Evolutionary conservation across 2,888 invertebrate species (phyloP).

Genomic region (Cacoxenus indagator): DNA sequence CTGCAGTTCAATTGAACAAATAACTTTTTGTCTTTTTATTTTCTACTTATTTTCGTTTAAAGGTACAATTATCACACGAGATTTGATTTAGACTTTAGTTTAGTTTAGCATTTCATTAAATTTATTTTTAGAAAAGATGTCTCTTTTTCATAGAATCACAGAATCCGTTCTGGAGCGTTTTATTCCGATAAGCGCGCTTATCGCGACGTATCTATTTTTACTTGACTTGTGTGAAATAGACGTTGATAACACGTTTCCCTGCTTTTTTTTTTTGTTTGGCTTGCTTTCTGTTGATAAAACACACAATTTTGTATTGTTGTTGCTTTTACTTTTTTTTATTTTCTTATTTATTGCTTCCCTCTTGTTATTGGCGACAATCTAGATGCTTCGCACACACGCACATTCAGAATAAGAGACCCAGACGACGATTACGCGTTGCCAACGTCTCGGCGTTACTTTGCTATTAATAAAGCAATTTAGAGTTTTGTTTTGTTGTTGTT

Average conservation of each 20-base stretch:
- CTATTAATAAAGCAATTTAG: conserved; percentile 23
- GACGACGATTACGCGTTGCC: not conserved
- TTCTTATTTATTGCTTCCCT: not conserved
- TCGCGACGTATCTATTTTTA: not conserved
- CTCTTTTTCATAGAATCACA: not conserved
- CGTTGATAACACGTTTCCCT: not conserved
- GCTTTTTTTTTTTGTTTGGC: conserved; percentile 20
- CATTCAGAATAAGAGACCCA: not conserved
- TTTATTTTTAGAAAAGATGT: not conserved
- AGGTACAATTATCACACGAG: conserved; percentile 35
- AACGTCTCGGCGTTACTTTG: not conserved
- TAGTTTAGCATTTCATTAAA: not conserved
- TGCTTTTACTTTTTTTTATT: not conserved
- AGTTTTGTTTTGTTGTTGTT: not conserved
- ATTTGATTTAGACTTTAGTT: conserved; percentile 18
- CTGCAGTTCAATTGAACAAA: conserved; percentile 41
- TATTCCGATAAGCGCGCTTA: not conserved
- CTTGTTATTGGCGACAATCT: not conserved
- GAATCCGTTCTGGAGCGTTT: not conserved
- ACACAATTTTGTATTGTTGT: conserved; percentile 4
- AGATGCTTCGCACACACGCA: conserved; percentile 15
- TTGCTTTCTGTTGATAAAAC: conserved; percentile 36
- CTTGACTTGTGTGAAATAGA: not conserved
- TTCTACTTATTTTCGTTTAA: conserved; percentile 12
- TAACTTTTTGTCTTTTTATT: conserved; percentile 7